Evolutionary conservation across 2,113 vertebrate genomes (phyloP), one percentile per base, ranked within the genome.

Genomic region (Centropristis striata): DNA sequence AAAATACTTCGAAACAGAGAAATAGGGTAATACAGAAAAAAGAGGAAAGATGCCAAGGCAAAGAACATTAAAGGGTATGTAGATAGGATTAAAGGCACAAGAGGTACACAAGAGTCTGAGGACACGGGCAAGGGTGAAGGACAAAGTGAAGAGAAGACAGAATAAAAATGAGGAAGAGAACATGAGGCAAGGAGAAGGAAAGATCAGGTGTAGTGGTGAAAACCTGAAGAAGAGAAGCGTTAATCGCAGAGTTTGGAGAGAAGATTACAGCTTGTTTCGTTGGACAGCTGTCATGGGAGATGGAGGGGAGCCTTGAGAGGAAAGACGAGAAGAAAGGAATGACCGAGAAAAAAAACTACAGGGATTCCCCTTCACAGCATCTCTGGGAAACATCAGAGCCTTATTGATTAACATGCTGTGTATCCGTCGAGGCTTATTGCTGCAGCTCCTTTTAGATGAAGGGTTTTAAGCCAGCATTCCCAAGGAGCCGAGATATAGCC

Each of bases 371-470:
- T 54, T 67, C 70, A 74, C 79, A 86, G 75, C 57, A 63, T 72
- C 65, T 67, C 59, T 39, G 64, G 57, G 85, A 83, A 79, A 82
- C 87, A 83, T 86, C 73, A 78, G 72, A 85, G 88, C 23, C 47
- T 20, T 36, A 83, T 87, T 68, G 88, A 89, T 93, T 88, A 81
- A 86, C 84, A 84, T 66, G 79, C 76, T 7, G 54, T 23, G 78
- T 72, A 51, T 84, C 68, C 8, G 5, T 42, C 6, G 12, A 63
- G 74, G 68, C 71, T 83, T 83, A 64, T 64, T 79, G 51, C 80
- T 70, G 79, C 39, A 20, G 68, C 4, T 42, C 55, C 66, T 84
- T 77, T 85, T 20, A 83, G 80, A 88, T 84, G 70, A 91, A 78
- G 81, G 64, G 39, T 55, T 80, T 79, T 68, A 71, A 90, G 27